phyloP scores from a whole-genome alignment of 2,113 vertebrate species.

The Proteles cristata region DNA sequence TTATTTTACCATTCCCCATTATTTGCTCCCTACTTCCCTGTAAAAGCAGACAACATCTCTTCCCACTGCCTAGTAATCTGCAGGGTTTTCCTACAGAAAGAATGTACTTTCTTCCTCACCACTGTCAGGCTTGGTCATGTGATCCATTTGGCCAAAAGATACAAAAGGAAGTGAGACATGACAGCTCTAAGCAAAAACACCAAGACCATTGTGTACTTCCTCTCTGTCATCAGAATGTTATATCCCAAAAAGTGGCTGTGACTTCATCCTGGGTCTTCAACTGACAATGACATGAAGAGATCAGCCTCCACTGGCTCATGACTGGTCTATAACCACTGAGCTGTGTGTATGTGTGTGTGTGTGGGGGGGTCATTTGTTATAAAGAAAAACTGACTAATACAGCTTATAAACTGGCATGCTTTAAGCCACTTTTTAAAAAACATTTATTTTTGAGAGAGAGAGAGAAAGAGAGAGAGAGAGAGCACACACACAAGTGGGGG shows the following conservation, averaged over 20 bases:
- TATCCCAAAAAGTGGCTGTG: not conserved
- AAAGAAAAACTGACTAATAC: not conserved
- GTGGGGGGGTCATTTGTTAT: not conserved
- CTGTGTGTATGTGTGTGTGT: not conserved
- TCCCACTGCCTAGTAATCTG: not conserved
- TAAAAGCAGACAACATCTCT: not conserved
- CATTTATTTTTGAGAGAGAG: too few relatives aligned
- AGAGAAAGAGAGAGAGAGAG: too few relatives aligned
- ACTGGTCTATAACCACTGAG: not conserved
- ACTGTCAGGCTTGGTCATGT: not conserved
- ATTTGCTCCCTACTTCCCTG: not conserved
- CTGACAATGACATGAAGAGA: not conserved
- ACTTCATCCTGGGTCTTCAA: not conserved
- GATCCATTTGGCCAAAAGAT: not conserved
- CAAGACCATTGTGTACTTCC: not conserved
- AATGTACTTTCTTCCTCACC: not conserved
- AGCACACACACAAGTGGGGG: too few relatives aligned
- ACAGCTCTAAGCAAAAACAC: not conserved
- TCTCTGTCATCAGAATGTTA: not conserved
- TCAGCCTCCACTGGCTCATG: not conserved
- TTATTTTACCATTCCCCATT: not conserved
- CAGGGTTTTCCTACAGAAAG: not conserved
- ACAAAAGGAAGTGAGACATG: not conserved
- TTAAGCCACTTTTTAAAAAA: not conserved
- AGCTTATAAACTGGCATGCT: not conserved